Percentiles rank a stretch among this genome's conserved stretches.
Evolutionary conservation across 2,113 vertebrate species (phyloP).

Genomic region (Oxyura jamaicensis): DNA sequence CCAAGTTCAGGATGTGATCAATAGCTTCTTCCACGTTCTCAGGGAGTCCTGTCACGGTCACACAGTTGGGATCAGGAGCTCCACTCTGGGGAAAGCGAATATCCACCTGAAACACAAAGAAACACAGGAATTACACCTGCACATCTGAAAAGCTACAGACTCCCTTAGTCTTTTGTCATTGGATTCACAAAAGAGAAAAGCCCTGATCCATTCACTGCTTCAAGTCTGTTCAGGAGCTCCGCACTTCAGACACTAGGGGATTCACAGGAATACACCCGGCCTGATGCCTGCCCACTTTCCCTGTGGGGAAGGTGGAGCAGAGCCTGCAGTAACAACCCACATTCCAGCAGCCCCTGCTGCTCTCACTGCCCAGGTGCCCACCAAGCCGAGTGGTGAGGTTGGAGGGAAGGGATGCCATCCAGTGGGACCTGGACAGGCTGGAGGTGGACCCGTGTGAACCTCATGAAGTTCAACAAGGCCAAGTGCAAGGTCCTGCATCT

Average conservation of each 20-base stretch:
- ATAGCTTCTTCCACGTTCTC: conserved; percentile 98
- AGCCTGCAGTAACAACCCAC: not conserved
- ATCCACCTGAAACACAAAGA: conserved; percentile 85
- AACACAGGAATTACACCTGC: not conserved
- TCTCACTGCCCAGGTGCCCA: not conserved
- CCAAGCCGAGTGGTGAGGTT: too few species aligned
- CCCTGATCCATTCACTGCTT: not conserved
- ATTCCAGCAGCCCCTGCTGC: not conserved
- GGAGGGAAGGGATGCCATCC: too few species aligned
- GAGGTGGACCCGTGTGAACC: too few species aligned
- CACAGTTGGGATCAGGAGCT: conserved; percentile 91
- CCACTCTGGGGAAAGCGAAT: conserved; percentile 96
- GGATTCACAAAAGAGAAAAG: not conserved
- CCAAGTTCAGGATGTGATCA: conserved; percentile 95
- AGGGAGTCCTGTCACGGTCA: conserved; percentile 94
- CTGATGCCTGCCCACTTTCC: not conserved
- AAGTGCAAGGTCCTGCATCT: too few species aligned
- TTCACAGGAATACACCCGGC: not conserved
- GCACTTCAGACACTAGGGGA: not conserved
- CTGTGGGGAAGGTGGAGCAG: not conserved
- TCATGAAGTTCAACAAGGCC: too few species aligned
- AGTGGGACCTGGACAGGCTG: too few species aligned
- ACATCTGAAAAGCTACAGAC: not conserved
- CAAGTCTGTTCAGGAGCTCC: not conserved
- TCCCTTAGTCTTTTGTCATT: fast-evolving